Evolutionary conservation across 2,797 vertebrate genomes (phyloP), one percentile per base, ranked within the genome.

Genomic region (Characodon lateralis): DNA sequence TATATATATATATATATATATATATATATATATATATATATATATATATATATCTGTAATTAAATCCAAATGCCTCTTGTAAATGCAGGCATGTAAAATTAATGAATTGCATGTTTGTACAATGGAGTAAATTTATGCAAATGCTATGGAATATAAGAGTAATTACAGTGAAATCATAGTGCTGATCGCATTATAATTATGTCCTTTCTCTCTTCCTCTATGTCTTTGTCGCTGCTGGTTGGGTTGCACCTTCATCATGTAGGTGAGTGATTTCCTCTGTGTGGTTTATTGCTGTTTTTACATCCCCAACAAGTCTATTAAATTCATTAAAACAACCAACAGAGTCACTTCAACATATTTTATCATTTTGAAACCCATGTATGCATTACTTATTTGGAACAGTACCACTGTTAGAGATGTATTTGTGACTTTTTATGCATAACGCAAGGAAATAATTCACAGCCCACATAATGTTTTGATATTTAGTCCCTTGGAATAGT

Each of bases 51-150:
- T n/a, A n/a, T n/a, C n/a, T n/a, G 84, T 92, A 91, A 93, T 92
- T 91, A 92, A 88, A 88, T 75, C 84, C 80, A 83, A 83, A 90
- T 74, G 85, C 71, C 79, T 89, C 83, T 89, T 89, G 87, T 89
- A 90, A 70, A 89, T 71, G 83, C 75, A 65, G 71, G 74, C 81
- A 86, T 93, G 89, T 91, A 87, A 93, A 91, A 90, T 92, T 87
- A 92, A 94, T 93, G 86, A 91, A 92, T 88, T 87, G 83, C 88
- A 82, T 89, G 88, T 90, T 93, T 92, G 87, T 86, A 78, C 77
- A 77, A 79, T 76, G 70, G 75, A 88, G 84, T 92, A 89, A 89
- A 91, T 84, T 85, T 83, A 92, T 92, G 83, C 78, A 93, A 88
- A 91, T 88, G 76, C 74, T 90, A 89, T 92, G 81, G 84, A 89